These are phyloP conservation scores for Epicauta chinensis DNA, from an alignment of 1,140 invertebrate species.

Conservation along the genomic window DNA sequence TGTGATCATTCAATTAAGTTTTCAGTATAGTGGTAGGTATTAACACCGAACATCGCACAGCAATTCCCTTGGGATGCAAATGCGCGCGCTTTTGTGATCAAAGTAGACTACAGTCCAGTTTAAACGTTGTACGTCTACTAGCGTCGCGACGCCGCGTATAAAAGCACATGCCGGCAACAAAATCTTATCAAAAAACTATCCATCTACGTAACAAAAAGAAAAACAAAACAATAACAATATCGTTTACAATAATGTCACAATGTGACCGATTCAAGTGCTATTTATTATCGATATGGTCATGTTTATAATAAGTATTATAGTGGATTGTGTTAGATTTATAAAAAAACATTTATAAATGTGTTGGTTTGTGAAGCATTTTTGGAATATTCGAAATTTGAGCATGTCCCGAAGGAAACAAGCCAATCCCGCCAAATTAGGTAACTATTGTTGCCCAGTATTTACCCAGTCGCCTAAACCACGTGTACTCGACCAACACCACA, in stretches of 20 bases:
- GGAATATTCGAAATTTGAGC: constrained; percentile 13
- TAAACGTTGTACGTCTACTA: constrained; percentile 16
- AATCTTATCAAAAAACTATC: background rate
- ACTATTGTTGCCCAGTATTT: background rate
- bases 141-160: constrained; percentile 23
- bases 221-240: too few species aligned
- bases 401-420: constrained; percentile 36
- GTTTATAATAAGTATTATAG: constrained; percentile 1
- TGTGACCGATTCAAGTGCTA: constrained; percentile 1
- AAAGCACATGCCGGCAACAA: constrained; percentile 11
- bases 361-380: constrained; percentile 15
- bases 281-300: constrained; percentile 6
- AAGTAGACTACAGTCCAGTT: constrained; percentile 20
- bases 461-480: too few species aligned
- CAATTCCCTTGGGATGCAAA: constrained; percentile 27
- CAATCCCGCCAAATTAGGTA: constrained; percentile 35
- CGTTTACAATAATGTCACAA: background rate
- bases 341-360: constrained; percentile 14
- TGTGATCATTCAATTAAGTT: constrained; percentile 28
- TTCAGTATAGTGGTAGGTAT: constrained; percentile 22
- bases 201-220: too few species aligned
- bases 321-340: constrained; percentile 2
- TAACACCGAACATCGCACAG: constrained; percentile 24
- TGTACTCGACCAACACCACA: background rate
- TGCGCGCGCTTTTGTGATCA: constrained; percentile 29